Conservation (phyloP, 2,888 invertebrate genomes). For the Lasius platythorax region DNA sequence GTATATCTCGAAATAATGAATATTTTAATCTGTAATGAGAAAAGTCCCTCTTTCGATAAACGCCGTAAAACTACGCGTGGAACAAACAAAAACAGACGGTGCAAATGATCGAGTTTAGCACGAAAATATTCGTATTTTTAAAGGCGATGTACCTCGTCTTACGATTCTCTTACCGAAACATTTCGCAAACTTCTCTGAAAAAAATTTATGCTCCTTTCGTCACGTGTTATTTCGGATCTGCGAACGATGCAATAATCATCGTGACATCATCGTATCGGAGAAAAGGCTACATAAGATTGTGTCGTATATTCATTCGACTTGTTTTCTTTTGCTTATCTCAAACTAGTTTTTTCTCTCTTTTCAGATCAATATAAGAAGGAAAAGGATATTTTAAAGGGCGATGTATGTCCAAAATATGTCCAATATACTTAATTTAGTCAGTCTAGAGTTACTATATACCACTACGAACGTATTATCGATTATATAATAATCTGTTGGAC, state of each 20-base stretch:
- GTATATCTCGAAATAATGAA: not conserved
- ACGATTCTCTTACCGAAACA: not conserved
- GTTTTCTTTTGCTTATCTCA: not conserved
- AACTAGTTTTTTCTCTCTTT: not conserved
- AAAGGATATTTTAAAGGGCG: not conserved
- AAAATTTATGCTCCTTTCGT: not conserved
- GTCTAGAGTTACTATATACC: not conserved
- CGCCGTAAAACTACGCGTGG: not conserved
- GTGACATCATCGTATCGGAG: not conserved
- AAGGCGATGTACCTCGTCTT: not conserved
- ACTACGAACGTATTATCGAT: constrained; percentile 11
- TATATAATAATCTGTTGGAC: constrained; percentile 24
- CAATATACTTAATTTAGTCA: not conserved
- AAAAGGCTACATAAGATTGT: not conserved
- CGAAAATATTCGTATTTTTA: not conserved
- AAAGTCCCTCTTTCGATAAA: not conserved
- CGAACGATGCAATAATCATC: constrained; percentile 25
- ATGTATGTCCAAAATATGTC: not conserved
- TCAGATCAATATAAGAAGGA: not conserved
- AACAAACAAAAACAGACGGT: not conserved
- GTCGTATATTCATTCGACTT: not conserved
- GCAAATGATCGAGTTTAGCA: not conserved
- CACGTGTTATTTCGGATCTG: not conserved
- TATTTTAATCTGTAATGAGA: not conserved
- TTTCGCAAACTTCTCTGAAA: not conserved